Conservation (phyloP, 2,113 vertebrate species). For the Sturnus vulgaris region DNA sequence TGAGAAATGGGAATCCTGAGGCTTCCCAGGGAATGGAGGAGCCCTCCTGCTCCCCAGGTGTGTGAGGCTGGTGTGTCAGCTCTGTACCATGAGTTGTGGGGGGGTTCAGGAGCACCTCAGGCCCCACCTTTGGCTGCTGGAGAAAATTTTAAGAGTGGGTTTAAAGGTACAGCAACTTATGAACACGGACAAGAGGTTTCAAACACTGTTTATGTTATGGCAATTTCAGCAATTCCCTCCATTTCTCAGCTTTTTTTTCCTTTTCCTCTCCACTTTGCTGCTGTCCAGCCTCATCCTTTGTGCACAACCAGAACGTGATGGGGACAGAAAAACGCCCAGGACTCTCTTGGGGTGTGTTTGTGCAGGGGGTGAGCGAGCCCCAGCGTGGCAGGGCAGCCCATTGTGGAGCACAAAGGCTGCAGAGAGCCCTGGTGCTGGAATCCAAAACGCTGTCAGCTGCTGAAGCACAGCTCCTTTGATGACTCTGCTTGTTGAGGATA, state of each 20-base stretch:
- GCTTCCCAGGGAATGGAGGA: not conserved
- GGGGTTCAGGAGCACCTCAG: not conserved
- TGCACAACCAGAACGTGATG: rapidly evolving
- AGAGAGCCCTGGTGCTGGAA: constrained; percentile 23
- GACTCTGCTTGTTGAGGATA: constrained; percentile 65
- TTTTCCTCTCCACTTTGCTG: rapidly evolving
- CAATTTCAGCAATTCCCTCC: not conserved
- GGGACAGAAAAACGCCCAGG: not conserved
- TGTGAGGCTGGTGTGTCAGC: rapidly evolving
- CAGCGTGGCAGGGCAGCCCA: not conserved
- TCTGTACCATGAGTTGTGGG: rapidly evolving
- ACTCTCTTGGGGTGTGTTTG: not conserved
- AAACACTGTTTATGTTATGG: rapidly evolving
- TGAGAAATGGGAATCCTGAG: not conserved
- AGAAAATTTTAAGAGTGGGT: not conserved
- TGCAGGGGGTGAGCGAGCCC: not conserved
- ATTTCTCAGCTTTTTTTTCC: not conserved
- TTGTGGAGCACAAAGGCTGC: constrained; percentile 33
- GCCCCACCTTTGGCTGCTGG: not conserved
- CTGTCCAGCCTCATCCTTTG: not conserved
- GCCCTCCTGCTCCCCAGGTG: not conserved
- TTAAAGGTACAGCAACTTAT: not conserved
- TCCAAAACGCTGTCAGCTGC: constrained; percentile 50
- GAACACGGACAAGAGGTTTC: not conserved
- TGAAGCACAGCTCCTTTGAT: constrained; percentile 49